phyloP scores from a whole-genome alignment of 2,113 vertebrate genomes.

The Pseudonaja textilis region DNA sequence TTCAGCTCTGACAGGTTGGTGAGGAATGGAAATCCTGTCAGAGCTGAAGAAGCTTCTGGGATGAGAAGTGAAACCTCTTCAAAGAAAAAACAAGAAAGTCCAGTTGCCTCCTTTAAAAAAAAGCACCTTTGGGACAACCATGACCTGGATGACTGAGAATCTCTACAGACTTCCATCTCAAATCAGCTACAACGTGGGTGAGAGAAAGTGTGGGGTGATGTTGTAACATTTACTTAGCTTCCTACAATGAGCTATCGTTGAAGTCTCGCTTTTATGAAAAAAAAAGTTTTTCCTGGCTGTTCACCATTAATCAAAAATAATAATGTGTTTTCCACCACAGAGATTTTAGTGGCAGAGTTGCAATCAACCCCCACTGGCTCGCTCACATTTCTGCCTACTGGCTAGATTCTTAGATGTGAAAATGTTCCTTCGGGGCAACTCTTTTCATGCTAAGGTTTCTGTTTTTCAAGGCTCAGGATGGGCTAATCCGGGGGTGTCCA shows the following conservation, averaged over 20 bases:
- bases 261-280: conserved; percentile 38
- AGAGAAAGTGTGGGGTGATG: background rate
- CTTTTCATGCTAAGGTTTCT: background rate
- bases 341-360: conserved; percentile 27
- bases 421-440: background rate
- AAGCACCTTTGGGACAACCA: too few relatives aligned
- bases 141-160: too few relatives aligned
- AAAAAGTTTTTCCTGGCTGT: conserved; percentile 57
- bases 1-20: too few relatives aligned
- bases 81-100: too few relatives aligned
- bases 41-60: too few relatives aligned
- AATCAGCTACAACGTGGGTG: background rate
- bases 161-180: too few relatives aligned
- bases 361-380: background rate
- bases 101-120: too few relatives aligned
- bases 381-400: accelerated
- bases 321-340: conserved; percentile 39
- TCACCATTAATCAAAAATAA: conserved; percentile 52
- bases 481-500: background rate
- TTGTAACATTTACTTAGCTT: conserved; percentile 52
- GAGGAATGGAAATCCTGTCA: too few relatives aligned
- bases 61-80: too few relatives aligned
- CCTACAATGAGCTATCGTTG: conserved; percentile 49
- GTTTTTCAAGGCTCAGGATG: background rate
- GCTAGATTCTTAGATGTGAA: background rate